Conservation (phyloP, 2,113 vertebrate genomes). For the Chionodraco myersi region DNA sequence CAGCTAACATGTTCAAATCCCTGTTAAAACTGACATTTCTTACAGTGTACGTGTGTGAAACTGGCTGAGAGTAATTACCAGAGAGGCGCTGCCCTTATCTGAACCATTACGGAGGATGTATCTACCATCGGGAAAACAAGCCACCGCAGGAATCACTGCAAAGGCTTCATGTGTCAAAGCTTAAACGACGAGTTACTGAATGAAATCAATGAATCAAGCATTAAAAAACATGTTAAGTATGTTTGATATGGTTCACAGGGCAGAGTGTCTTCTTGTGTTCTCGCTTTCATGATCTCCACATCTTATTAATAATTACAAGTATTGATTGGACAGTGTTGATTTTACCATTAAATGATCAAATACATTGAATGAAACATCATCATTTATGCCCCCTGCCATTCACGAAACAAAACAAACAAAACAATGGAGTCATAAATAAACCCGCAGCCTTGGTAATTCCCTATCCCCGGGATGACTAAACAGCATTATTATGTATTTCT, state of each 20-base stretch:
- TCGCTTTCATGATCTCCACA: not conserved
- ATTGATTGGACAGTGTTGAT: constrained; percentile 9
- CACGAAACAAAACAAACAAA: constrained; percentile 3
- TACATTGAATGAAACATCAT: constrained; percentile 28
- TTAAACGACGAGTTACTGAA: not conserved
- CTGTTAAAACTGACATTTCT: constrained; percentile 10
- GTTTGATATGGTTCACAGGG: too few relatives aligned
- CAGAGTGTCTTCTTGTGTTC: not conserved
- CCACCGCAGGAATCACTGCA: constrained; percentile 17
- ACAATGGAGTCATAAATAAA: constrained; percentile 1
- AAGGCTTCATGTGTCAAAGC: constrained; percentile 21
- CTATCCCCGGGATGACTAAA: constrained; percentile 20
- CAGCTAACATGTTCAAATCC: not conserved
- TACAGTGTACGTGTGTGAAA: constrained; percentile 31
- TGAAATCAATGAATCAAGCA: not conserved
- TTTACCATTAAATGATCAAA: constrained; percentile 26
- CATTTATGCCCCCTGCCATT: not conserved
- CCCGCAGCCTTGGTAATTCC: constrained; percentile 24
- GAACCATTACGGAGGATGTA: constrained; percentile 59
- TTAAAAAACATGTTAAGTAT: not conserved
- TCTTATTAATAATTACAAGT: not conserved
- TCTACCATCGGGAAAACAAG: constrained; percentile 56
- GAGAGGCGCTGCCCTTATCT: constrained; percentile 57
- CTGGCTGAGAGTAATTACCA: constrained; percentile 57
- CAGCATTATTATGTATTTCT: constrained; percentile 38